Evolutionary conservation across 2,113 vertebrate species (phyloP), one percentile per base, ranked within the genome.

Genomic region (Chelonoidis abingdonii): DNA sequence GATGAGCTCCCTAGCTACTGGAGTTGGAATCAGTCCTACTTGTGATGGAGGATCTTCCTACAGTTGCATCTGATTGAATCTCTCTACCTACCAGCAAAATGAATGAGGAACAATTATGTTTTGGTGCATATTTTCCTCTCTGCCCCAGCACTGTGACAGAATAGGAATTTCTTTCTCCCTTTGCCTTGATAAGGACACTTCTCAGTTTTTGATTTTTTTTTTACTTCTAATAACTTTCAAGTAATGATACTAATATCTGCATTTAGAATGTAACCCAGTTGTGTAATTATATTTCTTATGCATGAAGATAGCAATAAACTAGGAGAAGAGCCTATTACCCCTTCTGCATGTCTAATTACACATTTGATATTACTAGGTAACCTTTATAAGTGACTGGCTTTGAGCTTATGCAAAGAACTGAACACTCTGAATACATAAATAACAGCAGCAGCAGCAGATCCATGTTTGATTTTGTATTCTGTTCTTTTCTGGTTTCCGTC

Each of bases 291-390:
- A 96, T 92, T 93, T 94, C 90, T 92, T 94, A 93, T 89, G 92
- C 92, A 92, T 3, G 22, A 89, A 92, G 97, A 96, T 88, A 94
- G 93, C 97, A 97, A 92, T 97, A 96, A 95, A 90, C 90, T 35
- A 89, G 57, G 96, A 91, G 93, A 97, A 97, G 93, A 96, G 91
- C 97, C 89, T 92, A 96, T 97, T 96, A 96, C 92, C 65, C 88
- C 86, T 88, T 95, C 86, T 97, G 96, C 94, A 97, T 96, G 83
- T 97, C 93, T 97, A 97, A 97, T 95, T 97, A 95, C 92, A 95
- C 2, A 3, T 84, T 87, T 95, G 80, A 69, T 94, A 96, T 83
- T 87, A 97, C 91, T 44, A 89, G 47, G 80, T 94, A 96, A 96
- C 72, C 91, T 97, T 97, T 95, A 89, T 83, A 95, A 88, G 89